These are phyloP conservation scores for Escarpia spicata DNA, from an alignment of 2,888 invertebrate genomes.

Conservation along the genomic window DNA sequence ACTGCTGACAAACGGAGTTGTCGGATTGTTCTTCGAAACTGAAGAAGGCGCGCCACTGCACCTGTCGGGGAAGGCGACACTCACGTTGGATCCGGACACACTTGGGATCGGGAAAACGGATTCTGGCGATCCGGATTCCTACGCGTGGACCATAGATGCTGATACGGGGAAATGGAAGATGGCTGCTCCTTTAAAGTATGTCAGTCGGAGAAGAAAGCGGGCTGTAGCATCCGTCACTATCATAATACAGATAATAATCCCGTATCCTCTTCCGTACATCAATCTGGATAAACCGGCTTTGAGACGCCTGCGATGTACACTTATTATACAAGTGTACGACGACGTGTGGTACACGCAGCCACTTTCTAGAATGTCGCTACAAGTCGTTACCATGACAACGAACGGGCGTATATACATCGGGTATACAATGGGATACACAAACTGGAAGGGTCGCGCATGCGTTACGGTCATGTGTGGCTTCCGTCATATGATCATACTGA, in stretches of 20 bases:
- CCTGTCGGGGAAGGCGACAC: neutral
- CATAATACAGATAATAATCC: neutral
- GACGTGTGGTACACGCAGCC: neutral
- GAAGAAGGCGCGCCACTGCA: neutral
- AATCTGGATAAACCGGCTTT: neutral
- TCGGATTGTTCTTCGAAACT: neutral
- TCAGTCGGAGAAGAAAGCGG: neutral
- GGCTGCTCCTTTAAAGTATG: neutral
- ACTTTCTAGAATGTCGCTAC: neutral
- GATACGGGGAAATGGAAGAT: neutral
- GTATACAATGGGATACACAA: neutral
- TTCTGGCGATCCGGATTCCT: neutral
- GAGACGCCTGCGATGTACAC: neutral
- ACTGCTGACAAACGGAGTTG: neutral
- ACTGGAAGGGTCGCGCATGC: conserved; percentile 12
- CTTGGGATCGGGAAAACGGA: neutral
- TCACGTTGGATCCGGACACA: neutral
- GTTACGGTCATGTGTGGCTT: neutral
- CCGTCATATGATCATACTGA: neutral
- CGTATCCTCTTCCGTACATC: neutral
- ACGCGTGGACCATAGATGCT: neutral
- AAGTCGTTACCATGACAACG: neutral
- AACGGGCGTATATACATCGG: neutral
- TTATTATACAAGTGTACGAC: neutral
- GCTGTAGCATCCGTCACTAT: neutral